Evolutionary conservation across 1,140 invertebrate genomes (phyloP).

Genomic region (Leptoteleia sp.): DNA sequence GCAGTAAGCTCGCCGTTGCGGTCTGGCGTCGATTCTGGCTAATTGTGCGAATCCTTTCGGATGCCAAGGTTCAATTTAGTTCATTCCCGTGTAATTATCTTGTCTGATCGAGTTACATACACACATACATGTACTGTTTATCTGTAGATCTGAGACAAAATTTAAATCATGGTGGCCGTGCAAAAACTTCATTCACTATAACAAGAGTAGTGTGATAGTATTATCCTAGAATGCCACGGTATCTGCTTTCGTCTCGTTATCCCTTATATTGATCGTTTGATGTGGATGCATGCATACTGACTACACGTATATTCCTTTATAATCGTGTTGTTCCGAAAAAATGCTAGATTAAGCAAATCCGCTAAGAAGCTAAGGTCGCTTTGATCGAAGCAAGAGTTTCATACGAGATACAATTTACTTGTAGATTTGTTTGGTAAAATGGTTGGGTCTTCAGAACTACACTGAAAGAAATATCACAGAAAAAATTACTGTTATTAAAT

Average conservation of each 20-base stretch:
- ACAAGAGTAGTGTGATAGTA: conserved; percentile 24
- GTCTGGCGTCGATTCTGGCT: conserved; percentile 25
- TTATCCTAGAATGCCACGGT: conserved; percentile 42
- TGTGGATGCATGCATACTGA: conserved; percentile 22
- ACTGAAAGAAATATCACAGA: no score
- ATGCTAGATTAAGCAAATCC: conserved; percentile 11
- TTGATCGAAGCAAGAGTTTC: neutral
- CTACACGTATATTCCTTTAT: conserved; percentile 43
- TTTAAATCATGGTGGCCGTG: conserved; percentile 9
- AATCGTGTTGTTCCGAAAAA: conserved; percentile 41
- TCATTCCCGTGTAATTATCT: conserved; percentile 17
- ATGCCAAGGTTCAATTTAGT: neutral
- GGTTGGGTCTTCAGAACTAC: no score
- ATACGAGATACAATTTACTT: neutral
- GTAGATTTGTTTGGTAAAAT: no score
- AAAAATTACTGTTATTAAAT: no score
- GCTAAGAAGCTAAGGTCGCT: no score
- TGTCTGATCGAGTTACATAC: no score
- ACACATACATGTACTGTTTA: no score
- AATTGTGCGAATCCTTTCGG: neutral
- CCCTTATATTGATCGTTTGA: conserved; percentile 46
- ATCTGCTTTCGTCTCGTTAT: conserved; percentile 39
- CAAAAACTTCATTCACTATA: conserved; percentile 26
- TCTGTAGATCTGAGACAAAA: no score
- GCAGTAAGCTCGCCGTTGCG: conserved; percentile 13